Base-by-base conservation (phyloP, 2,888 invertebrate species). In the Psylliodes chrysocephalus region DNA sequence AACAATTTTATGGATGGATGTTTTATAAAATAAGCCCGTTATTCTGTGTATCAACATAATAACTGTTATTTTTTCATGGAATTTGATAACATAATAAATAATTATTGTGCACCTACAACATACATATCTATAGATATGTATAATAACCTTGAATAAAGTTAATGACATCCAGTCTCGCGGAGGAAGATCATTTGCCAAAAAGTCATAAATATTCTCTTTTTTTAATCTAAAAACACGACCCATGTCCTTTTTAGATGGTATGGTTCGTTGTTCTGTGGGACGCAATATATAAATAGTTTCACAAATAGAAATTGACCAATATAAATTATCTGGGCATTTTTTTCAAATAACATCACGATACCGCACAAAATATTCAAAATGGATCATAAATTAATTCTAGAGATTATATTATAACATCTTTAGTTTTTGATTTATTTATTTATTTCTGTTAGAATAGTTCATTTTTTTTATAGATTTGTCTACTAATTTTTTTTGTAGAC, bases 151-250 rank as follows among this genome's bases (percentile, higher is more conserved):
- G 51, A 51, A 51, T 14, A 33, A 51, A 33, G 51, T 51, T 51
- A 51, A 17, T 33, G 51, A 51, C 51, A 51, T 51, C 30, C 17
- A 33, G 15, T 3, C 4, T 33, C n/a, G 12, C 14, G 52, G 35
- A 52, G 52, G 52, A 18, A 12, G 52, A 52, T 52, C 19, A 35
- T 52, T 35, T 33, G 51, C 51, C 51, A 51, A 51, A 51, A 51
- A 15, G 33, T 33, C 33, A 51, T 51, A 51, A 51, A 51, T 51
- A 51, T 22, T 8, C 12, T 6, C 1, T 49, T 51, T 51, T 42
- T 44, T 46, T 46, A 38, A 52, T 19, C 52, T 33, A 17, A 12
- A 33, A 17, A 28, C 25, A 51, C 35, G 52, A 15, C n/a, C 19
- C 10, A 52, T 22, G 6, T 33, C 35, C 38, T 19, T 52, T 38